Conservation (phyloP, 2,797 vertebrate species). For the Muscicapa comitata region DNA sequence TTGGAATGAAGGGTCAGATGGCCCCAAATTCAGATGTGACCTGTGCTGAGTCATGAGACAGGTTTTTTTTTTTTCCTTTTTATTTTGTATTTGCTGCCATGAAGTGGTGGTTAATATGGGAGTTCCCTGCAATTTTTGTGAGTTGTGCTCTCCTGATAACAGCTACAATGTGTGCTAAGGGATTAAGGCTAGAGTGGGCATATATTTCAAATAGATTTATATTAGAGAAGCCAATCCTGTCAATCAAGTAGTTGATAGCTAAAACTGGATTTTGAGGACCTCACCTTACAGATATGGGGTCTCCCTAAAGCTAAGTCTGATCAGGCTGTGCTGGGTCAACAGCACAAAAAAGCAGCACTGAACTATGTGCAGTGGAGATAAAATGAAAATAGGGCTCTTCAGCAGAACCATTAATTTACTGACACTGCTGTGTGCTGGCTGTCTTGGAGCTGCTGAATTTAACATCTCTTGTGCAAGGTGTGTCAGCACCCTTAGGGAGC, state of each 20-base stretch:
- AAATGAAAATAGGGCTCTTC: background rate
- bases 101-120: background rate
- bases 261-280: background rate
- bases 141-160: background rate
- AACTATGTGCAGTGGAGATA: background rate
- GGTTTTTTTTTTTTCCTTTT: rapidly evolving
- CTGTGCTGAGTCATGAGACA: background rate
- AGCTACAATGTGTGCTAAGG: background rate
- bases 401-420: background rate
- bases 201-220: background rate
- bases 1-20: background rate
- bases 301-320: background rate
- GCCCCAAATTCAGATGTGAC: background rate
- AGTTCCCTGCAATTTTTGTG: background rate
- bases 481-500: background rate
- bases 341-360: background rate
- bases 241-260: background rate
- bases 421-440: background rate
- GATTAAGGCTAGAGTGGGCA: background rate
- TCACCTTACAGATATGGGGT: background rate
- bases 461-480: background rate
- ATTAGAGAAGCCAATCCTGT: background rate
- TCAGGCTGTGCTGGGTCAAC: background rate
- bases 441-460: background rate
- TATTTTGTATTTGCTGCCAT: background rate